Base-by-base conservation (phyloP, 1,140 invertebrate genomes). In the Lordiphosa stackelbergi region DNA sequence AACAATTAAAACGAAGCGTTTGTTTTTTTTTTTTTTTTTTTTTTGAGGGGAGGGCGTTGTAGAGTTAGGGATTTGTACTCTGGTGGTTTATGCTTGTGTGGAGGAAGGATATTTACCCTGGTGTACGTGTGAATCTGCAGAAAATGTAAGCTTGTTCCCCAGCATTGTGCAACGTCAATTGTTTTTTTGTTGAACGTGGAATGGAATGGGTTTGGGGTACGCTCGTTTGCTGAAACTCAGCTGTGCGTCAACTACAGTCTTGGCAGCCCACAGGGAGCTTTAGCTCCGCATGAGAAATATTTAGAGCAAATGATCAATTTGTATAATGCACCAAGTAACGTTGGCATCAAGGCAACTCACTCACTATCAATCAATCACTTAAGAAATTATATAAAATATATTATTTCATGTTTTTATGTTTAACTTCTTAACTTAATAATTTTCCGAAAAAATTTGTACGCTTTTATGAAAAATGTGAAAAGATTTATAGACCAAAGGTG, bases 1-100 rank as follows among this genome's bases (percentile, higher is more conserved):
- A 79, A 79, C 75, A 79, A 79, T 79, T 79, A 79, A 81, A 79
- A 69, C 53, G 66, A 71, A 74, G 58, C 59, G 53, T 42, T 79
- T 61, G 49, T 37, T 41, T 36, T 37, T 41, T 34, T 36, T 49
- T 41, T 36, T 37, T 41, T 34, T 36, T 49, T 46, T 12, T 46
- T 34, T 31, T 45, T 31, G 24, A 22, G 43, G 22, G n/a, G 43
- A 8, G 12, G 22, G 24, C 8, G 43, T 11, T 9, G 28, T 11
- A 31, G 24, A 11, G 13, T 12, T 46, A 12, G 43, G 11, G 31
- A 9, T 49, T 8, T 66, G 19, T 9, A 11, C n/a, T 45, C 6
- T 34, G 19, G 45, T 47, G 11, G 34, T 38, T 36, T 55, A 46
- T 58, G 52, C 12, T 11, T 42, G 49, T 60, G 12, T 72, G 57